Base-by-base conservation (phyloP, 2,113 vertebrate genomes). In the Platysternon megacephalum region DNA sequence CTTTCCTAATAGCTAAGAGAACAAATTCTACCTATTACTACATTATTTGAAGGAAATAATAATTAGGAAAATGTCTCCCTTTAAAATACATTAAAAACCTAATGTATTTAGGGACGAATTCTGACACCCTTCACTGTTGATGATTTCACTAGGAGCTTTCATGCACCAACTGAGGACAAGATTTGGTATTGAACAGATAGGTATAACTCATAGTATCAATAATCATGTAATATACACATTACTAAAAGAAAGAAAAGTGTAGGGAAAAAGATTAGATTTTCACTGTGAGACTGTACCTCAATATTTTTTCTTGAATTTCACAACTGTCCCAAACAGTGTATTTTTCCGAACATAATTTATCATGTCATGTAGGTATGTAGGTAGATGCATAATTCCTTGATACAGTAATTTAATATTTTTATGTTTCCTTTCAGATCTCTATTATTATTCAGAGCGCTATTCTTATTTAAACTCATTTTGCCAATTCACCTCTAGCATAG, bases 291-390 rank as follows among this genome's bases (percentile, higher is more conserved):
- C 82, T 51, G 46, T 85, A 26, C 58, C 21, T 68, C 48, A 32
- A 44, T 2, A 51, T 19, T 17, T 87, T 46, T 7, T 52, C 48
- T 88, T 76, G 84, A 94, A 86, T 9, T 72, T 85, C 8, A n/a
- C 0, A 8, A 13, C 17, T 53, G 35, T 8, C 17, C 2, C 8
- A 0, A 4, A 29, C 51, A 79, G 72, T 29, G 8, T 0, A 2
- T 79, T 78, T 91, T 82, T 88, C 55, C 82, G 74, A 52, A 29
- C 0, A 6, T 51, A 44, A 35, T 61, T 81, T 46, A 35, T 51
- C 42, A 65, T 35, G 8, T 61, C 29, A 28, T 1, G 19, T 85
- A n/a, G 51, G 17, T 52, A 68, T n/a, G 7, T 21, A 72, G n/a
- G 21, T 68, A 10, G 0, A 32, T 72, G 72, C 86, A 86, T 90